These are phyloP conservation scores for Calliphora vicina DNA, from an alignment of 1,140 invertebrate genomes.

Conservation along the genomic window DNA sequence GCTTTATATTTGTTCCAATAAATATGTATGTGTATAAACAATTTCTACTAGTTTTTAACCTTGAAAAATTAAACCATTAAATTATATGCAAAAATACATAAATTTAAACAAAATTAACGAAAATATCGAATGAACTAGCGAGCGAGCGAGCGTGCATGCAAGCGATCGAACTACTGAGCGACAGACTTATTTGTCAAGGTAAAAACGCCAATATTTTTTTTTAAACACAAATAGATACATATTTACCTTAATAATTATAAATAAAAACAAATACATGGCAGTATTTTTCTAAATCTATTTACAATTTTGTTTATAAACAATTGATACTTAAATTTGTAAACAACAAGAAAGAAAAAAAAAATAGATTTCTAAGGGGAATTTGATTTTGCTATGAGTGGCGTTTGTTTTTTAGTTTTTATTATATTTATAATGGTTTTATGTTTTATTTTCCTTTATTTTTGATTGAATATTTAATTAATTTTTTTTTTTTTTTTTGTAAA, in stretches of 20 bases:
- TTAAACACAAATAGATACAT: background rate
- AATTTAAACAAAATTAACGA: background rate
- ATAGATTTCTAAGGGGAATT: background rate
- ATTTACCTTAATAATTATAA: background rate
- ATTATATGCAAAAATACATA: background rate
- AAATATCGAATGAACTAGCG: background rate
- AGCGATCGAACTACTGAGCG: background rate
- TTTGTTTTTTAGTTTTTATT: background rate
- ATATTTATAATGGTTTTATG: background rate
- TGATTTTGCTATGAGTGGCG: background rate
- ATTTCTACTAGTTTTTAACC: background rate
- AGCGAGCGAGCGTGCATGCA: background rate
- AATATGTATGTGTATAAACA: background rate
- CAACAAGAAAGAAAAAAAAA: too few relatives aligned
- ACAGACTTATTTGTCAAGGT: background rate
- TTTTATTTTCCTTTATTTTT: background rate
- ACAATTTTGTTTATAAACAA: background rate
- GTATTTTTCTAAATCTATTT: background rate
- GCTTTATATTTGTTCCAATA: too few relatives aligned
- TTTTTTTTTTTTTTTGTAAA: too few relatives aligned
- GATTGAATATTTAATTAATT: too few relatives aligned
- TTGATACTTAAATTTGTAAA: background rate
- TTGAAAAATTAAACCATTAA: background rate
- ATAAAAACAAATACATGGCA: background rate
- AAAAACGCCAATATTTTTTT: background rate